Base-by-base conservation (phyloP, 2,888 invertebrate genomes). In the Hemaris fuciformis region DNA sequence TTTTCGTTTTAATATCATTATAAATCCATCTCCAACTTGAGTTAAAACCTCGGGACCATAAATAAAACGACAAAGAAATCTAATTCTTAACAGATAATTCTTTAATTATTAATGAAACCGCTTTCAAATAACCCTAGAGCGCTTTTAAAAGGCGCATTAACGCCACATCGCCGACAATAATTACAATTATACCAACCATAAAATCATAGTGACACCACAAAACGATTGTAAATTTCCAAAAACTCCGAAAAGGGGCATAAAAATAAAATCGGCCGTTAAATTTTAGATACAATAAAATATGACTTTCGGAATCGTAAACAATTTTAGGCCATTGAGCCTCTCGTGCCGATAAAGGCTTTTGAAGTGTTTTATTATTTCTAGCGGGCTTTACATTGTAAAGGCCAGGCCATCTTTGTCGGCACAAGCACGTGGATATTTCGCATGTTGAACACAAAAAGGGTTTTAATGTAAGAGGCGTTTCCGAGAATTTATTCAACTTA, bases 231-330 rank as follows among this genome's bases (percentile, higher is more conserved):
- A 71, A 77, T 65, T 68, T 73, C 67, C 69, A 67, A 74, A 73
- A 72, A 66, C 64, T 61, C n/a, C 70, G 67, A 76, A 74, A 76
- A 31, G 53, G 69, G 74, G 68, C 73, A 79, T 81, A 77, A 82
- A 80, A 84, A 73, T 77, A 80, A 83, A 86, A 85, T 82, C 71
- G 70, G 67, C 78, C 83, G 82, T 91, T 86, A 91, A 90, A 85
- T 85, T 76, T 76, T 74, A 78, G 75, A 72, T 66, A 74, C 75
- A 81, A 82, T 87, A 86, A 88, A 87, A 84, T 87, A 86, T 88
- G 80, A 85, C 81, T 86, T 83, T 84, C 77, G 72, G 80, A 86
- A 84, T 83, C 76, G 80, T 81, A 78, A 80, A 80, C 76, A 79
- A 43, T 79, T 75, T 79, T 76, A 72, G 59, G 83, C 60, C 59